Percentiles rank a stretch among this genome's conserved stretches.
These are phyloP conservation scores for Spea hammondii DNA, from an alignment of 2,797 vertebrate genomes.

Conservation along the genomic window DNA sequence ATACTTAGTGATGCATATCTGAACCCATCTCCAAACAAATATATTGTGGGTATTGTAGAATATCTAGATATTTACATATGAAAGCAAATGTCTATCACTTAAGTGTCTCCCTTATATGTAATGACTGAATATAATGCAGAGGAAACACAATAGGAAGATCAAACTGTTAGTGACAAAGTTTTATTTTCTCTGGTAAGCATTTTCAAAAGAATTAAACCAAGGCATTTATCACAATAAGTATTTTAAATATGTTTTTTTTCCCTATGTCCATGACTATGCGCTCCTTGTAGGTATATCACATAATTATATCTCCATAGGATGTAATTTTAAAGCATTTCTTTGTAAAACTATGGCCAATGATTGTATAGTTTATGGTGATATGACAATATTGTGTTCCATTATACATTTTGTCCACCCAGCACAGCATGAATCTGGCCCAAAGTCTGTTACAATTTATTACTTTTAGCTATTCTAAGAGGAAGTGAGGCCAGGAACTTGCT, in stretches of 20 bases:
- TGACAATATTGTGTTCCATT: conserved; percentile 20
- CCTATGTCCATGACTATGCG: conserved; percentile 3
- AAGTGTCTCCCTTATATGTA: too few species aligned
- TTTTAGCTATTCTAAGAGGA: conserved; percentile 27
- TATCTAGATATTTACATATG: too few species aligned
- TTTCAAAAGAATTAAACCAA: conserved; percentile 12
- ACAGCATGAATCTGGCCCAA: background rate
- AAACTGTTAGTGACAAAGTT: background rate
- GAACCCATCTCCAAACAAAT: too few species aligned
- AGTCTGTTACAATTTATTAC: conserved; percentile 17
- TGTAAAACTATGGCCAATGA: conserved; percentile 1
- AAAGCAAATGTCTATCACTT: too few species aligned
- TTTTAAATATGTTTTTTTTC: conserved; percentile 1
- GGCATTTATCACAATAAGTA: conserved; percentile 17
- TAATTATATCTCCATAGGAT: conserved; percentile 31
- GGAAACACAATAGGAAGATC: too few species aligned
- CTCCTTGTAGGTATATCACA: conserved; percentile 31
- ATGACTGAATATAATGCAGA: too few species aligned
- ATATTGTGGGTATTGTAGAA: too few species aligned
- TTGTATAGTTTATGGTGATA: conserved; percentile 41
- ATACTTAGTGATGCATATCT: too few species aligned
- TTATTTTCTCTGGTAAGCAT: background rate
- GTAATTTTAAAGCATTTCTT: conserved; percentile 19
- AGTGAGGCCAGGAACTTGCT: conserved; percentile 32
- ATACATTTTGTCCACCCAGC: conserved; percentile 4